Evolutionary conservation across 2,113 vertebrate genomes (phyloP).

Genomic region (Melospiza melodia): DNA sequence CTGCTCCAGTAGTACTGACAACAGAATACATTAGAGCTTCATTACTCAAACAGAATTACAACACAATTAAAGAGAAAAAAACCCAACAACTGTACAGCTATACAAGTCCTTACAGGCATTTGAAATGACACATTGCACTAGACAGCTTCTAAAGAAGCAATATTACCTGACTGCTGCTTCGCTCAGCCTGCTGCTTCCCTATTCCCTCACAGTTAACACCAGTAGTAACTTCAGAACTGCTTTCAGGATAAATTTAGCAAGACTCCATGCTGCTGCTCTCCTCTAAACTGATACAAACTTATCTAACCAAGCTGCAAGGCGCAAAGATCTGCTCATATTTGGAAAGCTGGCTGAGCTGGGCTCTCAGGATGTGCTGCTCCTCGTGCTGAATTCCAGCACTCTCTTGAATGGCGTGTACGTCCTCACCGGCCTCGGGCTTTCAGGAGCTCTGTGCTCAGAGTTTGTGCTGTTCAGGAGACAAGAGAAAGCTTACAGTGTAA

Average conservation of each 20-base stretch:
- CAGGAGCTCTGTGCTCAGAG: slow-evolving; percentile 23
- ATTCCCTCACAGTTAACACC: background rate
- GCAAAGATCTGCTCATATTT: background rate
- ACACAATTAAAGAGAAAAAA: background rate
- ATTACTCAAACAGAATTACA: background rate
- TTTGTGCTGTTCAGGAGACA: slow-evolving; percentile 44
- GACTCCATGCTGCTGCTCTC: slow-evolving; percentile 12
- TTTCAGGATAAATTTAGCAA: background rate
- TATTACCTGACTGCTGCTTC: background rate
- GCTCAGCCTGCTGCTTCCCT: background rate
- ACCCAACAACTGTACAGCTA: background rate
- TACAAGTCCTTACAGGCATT: background rate
- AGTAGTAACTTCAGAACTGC: slow-evolving; percentile 8
- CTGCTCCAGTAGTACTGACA: background rate
- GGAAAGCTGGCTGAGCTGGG: background rate
- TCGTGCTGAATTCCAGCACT: slow-evolving; percentile 84
- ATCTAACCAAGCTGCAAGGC: slow-evolving; percentile 27
- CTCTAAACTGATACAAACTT: background rate
- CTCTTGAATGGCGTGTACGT: slow-evolving; percentile 86
- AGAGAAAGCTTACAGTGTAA: background rate
- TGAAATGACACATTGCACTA: slow-evolving; percentile 12
- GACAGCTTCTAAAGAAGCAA: slow-evolving; percentile 7
- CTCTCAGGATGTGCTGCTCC: slow-evolving; percentile 47
- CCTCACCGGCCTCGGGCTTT: slow-evolving; percentile 39
- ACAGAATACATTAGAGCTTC: slow-evolving; percentile 1